Evolutionary conservation across 2,797 vertebrate genomes (phyloP).

Genomic region (Leptodactylus fallax): DNA sequence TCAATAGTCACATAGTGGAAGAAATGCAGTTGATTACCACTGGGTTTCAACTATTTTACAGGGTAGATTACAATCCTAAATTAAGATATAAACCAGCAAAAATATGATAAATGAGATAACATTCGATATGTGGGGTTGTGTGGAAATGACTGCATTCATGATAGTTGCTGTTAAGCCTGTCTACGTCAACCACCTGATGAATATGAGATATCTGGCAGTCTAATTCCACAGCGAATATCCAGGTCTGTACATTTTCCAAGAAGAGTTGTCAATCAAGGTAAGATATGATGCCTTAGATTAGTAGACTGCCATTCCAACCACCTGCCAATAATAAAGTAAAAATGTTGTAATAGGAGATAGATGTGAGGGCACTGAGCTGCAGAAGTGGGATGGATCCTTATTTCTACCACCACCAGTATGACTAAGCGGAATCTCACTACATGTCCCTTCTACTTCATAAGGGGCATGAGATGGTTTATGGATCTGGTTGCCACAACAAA

Average conservation of each 20-base stretch:
- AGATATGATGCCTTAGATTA: conserved; percentile 3
- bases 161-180: conserved; percentile 4
- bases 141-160: neutral
- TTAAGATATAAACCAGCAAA: neutral
- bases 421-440: neutral
- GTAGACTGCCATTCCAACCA: neutral
- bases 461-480: neutral
- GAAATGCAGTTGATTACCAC: no score
- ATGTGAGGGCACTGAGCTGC: conserved; percentile 13
- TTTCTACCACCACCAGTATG: neutral
- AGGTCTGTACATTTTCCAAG: conserved; percentile 11
- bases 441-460: neutral
- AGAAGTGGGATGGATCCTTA: conserved; percentile 18
- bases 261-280: conserved; percentile 14
- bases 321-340: conserved; percentile 43
- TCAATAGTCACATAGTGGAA: no score
- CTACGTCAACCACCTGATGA: neutral
- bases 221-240: neutral
- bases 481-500: conserved; percentile 35
- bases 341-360: conserved; percentile 39
- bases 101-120: neutral
- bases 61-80: no score
- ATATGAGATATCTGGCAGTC: neutral
- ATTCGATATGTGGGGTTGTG: neutral
- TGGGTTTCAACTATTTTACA: no score